Evolutionary conservation across 2,113 vertebrate species (phyloP), one percentile per base, ranked within the genome.

Genomic region (Tretioscincus oriximinensis): DNA sequence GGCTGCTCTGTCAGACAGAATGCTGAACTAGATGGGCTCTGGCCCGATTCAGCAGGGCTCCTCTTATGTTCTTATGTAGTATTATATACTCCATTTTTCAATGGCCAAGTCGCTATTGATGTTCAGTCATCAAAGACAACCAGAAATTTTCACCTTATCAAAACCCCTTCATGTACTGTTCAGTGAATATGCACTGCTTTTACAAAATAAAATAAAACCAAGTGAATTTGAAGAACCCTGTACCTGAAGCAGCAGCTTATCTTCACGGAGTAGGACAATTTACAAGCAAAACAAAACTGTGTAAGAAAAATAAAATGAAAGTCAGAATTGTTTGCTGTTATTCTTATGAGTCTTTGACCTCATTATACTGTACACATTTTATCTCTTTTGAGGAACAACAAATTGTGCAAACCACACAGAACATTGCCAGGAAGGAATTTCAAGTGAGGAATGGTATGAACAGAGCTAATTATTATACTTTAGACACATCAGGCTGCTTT

Each of bases 61-160:
- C 35, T 41, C 35, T 41, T 41, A 41, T 41, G 35, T 41, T 41
- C 5, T 41, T 41, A 41, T 41, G 35, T 41, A 58, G 49, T 14
- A 51, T 51, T 51, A 14, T 58, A 58, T 58, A 58, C 16, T 58
- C 18, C 20, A 67, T 68, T 78, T 75, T 63, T 22, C 22, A 76
- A 60, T 47, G 64, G 1, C 16, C 58, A 54, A 60, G 22, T 70
- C 77, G 45, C 24, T 18, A 76, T 47, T n/a, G 75, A 76, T 28
- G 65, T 47, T 65, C 54, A 75, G 60, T 75, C 31, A 51, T 31
- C 45, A 51, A 49, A 28, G 47, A 77, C 49, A 51, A 21, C 66
- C 22, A 77, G 76, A 66, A 7, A 67, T 67, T 51, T 45, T 77
- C 64, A 77, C 28, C 54, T 67, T 49, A 66, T 77, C n/a, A 54